Percentiles rank a stretch among this genome's conserved stretches.
phyloP scores from a whole-genome alignment of 2,797 vertebrate genomes.

The Pseudochirops cupreus region DNA sequence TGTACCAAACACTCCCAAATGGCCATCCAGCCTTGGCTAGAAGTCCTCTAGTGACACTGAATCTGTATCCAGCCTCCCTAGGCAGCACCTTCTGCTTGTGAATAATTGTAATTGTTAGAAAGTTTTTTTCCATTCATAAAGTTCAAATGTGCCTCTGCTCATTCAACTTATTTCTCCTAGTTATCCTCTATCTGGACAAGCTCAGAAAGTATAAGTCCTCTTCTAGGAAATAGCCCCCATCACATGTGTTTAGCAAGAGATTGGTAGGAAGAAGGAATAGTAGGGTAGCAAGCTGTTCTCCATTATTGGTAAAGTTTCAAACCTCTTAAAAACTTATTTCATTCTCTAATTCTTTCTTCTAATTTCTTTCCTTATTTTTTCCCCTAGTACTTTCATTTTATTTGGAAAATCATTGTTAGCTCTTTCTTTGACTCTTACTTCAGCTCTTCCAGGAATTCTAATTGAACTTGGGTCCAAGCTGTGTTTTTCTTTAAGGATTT shows the following conservation, averaged over 20 bases:
- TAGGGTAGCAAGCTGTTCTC: not conserved
- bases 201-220: not conserved
- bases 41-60: not conserved
- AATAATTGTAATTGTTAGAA: slow-evolving; percentile 1
- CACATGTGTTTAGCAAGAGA: not conserved
- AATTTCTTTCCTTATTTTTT: no score
- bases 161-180: slow-evolving; percentile 9
- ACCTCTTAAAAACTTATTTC: not conserved
- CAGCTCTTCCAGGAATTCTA: not conserved
- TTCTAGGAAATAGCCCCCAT: not conserved
- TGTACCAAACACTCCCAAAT: not conserved
- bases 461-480: not conserved
- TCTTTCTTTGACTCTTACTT: not conserved
- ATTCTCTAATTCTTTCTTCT: no score
- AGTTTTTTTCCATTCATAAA: not conserved
- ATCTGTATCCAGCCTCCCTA: not conserved
- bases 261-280: not conserved
- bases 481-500: not conserved
- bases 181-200: slow-evolving; percentile 34
- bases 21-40: not conserved
- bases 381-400: not conserved
- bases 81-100: slow-evolving; percentile 4
- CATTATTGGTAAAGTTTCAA: not conserved
- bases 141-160: slow-evolving; percentile 17
- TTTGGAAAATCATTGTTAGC: not conserved